Conservation (phyloP, 2,797 vertebrate species). For the Ctenochaetus hawaiiensis region DNA sequence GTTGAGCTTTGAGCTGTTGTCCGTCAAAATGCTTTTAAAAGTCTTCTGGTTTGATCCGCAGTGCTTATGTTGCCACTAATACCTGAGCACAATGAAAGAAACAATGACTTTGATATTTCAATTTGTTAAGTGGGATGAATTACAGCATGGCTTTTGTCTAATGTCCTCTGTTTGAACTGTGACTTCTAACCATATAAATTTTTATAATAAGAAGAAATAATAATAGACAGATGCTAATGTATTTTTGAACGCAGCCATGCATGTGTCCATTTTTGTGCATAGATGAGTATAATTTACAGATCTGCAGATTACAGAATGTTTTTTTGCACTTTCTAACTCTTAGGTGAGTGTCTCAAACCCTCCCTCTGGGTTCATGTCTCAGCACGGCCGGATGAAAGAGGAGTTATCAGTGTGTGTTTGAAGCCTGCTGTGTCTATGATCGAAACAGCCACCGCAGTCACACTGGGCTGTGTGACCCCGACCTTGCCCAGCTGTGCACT, state of each 20-base stretch:
- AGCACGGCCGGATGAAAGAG: constrained; percentile 28
- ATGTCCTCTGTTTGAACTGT: constrained; percentile 27
- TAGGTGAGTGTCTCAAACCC: constrained; percentile 7
- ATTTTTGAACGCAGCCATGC: background rate
- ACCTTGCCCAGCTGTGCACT: constrained; percentile 52
- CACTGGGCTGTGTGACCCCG: constrained; percentile 37
- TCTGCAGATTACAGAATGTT: constrained; percentile 14
- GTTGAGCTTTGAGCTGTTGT: background rate
- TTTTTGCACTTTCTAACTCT: background rate
- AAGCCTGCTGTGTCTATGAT: constrained; percentile 38
- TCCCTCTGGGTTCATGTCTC: constrained; percentile 27
- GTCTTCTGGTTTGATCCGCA: constrained; percentile 1
- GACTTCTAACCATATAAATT: background rate
- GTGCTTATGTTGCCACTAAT: background rate
- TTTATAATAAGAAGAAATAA: constrained; percentile 6
- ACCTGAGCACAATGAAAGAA: background rate
- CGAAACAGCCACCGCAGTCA: constrained; percentile 19
- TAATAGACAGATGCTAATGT: constrained; percentile 19
- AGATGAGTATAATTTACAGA: background rate
- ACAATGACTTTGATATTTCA: constrained; percentile 1
- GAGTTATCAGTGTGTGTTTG: constrained; percentile 40
- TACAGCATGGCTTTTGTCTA: constrained; percentile 22
- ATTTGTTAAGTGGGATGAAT: constrained; percentile 5
- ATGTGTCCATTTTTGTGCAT: too few relatives aligned
- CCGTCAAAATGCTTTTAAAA: constrained; percentile 12